Base-by-base conservation (phyloP, 2,888 invertebrate species). In the Tinea semifulvella region DNA sequence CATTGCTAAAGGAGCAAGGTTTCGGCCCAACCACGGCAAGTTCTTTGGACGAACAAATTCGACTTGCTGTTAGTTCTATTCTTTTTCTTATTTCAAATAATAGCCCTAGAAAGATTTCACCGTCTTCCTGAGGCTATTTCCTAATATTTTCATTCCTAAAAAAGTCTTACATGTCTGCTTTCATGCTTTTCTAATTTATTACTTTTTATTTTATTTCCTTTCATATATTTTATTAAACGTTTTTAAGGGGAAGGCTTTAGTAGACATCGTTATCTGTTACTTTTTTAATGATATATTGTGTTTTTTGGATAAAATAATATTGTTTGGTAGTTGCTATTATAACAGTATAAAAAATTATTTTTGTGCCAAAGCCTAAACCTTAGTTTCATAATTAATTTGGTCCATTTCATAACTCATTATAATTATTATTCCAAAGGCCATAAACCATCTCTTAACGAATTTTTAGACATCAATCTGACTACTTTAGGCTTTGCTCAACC, bases 11-110 rank as follows among this genome's bases (percentile, higher is more conserved):
- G 67, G 85, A 88, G 55, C 85, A 88, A 58, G 89, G 89, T 28
- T 88, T 90, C 53, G 88, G 86, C 47, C 89, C 90, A 2, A 82
- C 85, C n/a, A 88, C 88, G 48, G 87, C 88, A 53, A 85, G 84
- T 68, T 76, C 82, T 45, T 67, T 85, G 57, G 82, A 83, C 55
- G 83, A 85, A 55, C 85, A 85, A 68, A 66, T 85, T 45, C 74
- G 80, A 61, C 73, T 80, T 47, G 75, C 82, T 61, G 85, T 85
- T 67, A 82, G 83, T 82, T 31, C 53, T 48, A 53, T 49, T 54
- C 31, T 31, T 31, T 31, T 4, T 31, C 31, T 31, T 31, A 31
- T 31, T 31, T 31, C 31, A 31, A 31, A 31, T n/a, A n/a, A 31
- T 13, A 31, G 13, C 13, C 14, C 14, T 31, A n/a, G 14, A 31